These are phyloP conservation scores for Tiphia femorata DNA, from an alignment of 2,888 invertebrate genomes.

Conservation along the genomic window DNA sequence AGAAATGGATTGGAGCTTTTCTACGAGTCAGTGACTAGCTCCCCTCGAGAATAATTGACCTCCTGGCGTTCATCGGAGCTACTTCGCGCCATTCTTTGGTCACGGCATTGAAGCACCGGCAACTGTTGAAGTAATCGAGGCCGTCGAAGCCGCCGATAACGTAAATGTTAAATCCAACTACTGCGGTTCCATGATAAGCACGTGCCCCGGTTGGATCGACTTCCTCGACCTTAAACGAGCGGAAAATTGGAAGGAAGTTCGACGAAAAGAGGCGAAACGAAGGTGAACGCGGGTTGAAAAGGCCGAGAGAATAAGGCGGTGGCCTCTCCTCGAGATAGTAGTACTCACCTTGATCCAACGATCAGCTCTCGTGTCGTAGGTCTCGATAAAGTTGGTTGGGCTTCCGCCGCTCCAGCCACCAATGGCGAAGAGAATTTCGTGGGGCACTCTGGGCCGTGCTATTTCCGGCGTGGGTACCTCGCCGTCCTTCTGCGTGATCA, in stretches of 20 bases:
- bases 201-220: constrained; percentile 87
- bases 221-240: constrained; percentile 79
- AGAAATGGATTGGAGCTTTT: background rate
- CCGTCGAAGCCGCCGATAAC: constrained; percentile 95
- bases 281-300: background rate
- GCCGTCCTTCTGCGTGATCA: constrained; percentile 83
- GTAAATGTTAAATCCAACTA: constrained; percentile 86
- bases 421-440: constrained; percentile 88
- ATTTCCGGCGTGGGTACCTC: constrained; percentile 89
- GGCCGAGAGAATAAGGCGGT: too few species aligned
- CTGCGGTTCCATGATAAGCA: constrained; percentile 94
- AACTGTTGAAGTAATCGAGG: constrained; percentile 88
- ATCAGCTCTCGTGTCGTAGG: constrained; percentile 90
- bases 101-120: constrained; percentile 88
- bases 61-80: constrained; percentile 87
- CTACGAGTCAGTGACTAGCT: constrained; percentile 17
- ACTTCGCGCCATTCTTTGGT: constrained; percentile 87
- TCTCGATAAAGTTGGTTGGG: constrained; percentile 79
- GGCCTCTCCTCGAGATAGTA: too few species aligned
- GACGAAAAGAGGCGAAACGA: background rate
- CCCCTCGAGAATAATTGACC: constrained; percentile 60
- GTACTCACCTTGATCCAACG: constrained; percentile 82
- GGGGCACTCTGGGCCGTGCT: constrained; percentile 86
- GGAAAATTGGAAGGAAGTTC: background rate
- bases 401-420: constrained; percentile 81